Evolutionary conservation across 2,888 invertebrate species (phyloP).

Genomic region (Sipunculus nudus): DNA sequence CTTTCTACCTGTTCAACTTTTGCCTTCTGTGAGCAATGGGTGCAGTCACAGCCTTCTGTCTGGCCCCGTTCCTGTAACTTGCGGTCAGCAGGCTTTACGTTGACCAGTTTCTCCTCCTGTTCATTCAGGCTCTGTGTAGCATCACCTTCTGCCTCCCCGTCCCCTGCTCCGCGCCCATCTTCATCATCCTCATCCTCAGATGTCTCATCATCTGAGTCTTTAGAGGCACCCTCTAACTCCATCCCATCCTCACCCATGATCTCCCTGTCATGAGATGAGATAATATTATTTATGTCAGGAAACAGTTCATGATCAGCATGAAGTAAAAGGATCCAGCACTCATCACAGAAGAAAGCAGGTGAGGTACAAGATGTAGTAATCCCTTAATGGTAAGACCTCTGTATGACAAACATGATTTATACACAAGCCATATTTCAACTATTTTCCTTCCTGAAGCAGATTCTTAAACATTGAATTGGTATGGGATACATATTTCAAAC

Average conservation of each 20-base stretch:
- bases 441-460: too few species aligned
- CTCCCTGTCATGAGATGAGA: too few species aligned
- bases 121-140: not conserved
- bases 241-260: constrained; percentile 44
- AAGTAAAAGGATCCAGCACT: too few species aligned
- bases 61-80: constrained; percentile 1
- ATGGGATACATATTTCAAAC: too few species aligned
- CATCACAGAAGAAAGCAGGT: too few species aligned
- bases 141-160: constrained; percentile 6
- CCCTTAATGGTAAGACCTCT: too few species aligned
- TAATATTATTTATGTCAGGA: too few species aligned
- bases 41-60: constrained; percentile 53
- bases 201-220: constrained; percentile 37
- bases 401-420: too few species aligned
- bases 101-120: constrained; percentile 5
- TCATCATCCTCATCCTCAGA: constrained; percentile 31
- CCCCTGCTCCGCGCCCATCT: constrained; percentile 23
- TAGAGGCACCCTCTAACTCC: constrained; percentile 48
- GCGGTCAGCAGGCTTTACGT: not conserved
- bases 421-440: too few species aligned
- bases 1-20: constrained; percentile 50
- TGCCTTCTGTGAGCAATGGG: constrained; percentile 54
- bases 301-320: too few species aligned
- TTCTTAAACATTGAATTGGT: too few species aligned
- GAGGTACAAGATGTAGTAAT: too few species aligned